phyloP scores from a whole-genome alignment of 2,113 vertebrate genomes.

The Epinephelus lanceolatus region DNA sequence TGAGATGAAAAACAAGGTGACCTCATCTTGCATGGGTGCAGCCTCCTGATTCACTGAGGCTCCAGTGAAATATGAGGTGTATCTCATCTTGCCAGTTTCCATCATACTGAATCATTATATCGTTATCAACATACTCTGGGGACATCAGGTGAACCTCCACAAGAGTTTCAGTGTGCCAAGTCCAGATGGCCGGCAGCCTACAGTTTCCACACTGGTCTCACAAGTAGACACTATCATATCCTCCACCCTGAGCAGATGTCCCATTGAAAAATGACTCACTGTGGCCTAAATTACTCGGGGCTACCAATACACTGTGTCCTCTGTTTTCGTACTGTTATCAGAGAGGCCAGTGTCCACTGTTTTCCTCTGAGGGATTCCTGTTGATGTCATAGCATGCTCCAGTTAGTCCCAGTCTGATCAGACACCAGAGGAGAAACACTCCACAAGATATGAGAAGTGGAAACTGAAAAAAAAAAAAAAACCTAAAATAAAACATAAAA shows the following conservation, averaged over 20 bases:
- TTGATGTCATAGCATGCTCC: constrained; percentile 25
- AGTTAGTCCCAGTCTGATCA: constrained; percentile 21
- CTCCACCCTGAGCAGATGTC: constrained; percentile 16
- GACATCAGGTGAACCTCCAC: constrained; percentile 8
- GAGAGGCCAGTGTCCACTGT: background rate
- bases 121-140: constrained; percentile 5
- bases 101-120: constrained; percentile 33
- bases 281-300: constrained; percentile 17
- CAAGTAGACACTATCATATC: background rate
- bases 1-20: constrained; percentile 66
- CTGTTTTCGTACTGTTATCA: background rate
- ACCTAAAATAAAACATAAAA: background rate
- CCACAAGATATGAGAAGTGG: background rate
- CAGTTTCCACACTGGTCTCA: background rate
- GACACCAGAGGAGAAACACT: background rate
- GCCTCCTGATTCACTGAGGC: constrained; percentile 36
- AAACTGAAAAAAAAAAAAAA: background rate
- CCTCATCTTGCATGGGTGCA: constrained; percentile 19
- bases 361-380: constrained; percentile 10
- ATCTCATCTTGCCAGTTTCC: constrained; percentile 19
- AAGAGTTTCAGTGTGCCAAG: background rate
- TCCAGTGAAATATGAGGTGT: constrained; percentile 53
- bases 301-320: background rate
- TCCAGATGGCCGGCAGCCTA: constrained; percentile 27
- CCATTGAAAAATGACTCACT: constrained; percentile 41